A percentile compares a stretch with the other conserved stretches of the same genome.
Evolutionary conservation across 2,888 invertebrate genomes (phyloP).

Genomic region (Lobophora halterata): DNA sequence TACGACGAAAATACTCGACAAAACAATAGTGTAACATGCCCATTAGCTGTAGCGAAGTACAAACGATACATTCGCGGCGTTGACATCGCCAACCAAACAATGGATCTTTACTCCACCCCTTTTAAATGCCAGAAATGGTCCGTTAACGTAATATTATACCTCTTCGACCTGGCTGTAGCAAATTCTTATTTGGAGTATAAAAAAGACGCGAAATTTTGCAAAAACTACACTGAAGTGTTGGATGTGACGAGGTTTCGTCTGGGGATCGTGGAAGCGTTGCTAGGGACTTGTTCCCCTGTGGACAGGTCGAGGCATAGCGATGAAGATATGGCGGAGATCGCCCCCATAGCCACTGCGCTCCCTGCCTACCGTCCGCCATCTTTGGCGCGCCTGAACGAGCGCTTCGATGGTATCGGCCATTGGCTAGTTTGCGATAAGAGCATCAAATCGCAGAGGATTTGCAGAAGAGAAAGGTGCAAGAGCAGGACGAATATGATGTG

Average conservation of each 20-base stretch:
- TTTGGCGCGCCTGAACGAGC: conserved; percentile 20
- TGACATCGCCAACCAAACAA: conserved; percentile 34
- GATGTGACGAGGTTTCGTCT: conserved; percentile 29
- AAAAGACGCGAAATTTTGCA: conserved; percentile 10
- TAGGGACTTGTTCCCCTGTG: conserved; percentile 6
- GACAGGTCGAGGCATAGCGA: not conserved
- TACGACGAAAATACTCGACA: conserved; percentile 8
- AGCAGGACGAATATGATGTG: conserved; percentile 31
- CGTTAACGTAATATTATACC: conserved; percentile 34
- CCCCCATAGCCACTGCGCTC: not conserved
- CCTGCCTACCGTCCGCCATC: conserved; percentile 22
- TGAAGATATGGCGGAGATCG: not conserved
- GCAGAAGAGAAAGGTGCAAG: conserved; percentile 20
- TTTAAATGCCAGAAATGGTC: conserved; percentile 41
- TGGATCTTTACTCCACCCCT: conserved; percentile 37
- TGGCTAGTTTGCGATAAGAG: conserved; percentile 30
- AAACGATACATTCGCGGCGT: conserved; percentile 41
- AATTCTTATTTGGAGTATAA: conserved; percentile 22
- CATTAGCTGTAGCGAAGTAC: conserved; percentile 32
- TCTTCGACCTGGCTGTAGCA: conserved; percentile 21
- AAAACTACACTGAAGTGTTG: conserved; percentile 20
- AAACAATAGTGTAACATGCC: conserved; percentile 32
- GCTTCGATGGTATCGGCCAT: conserved; percentile 30
- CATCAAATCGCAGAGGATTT: conserved; percentile 22
- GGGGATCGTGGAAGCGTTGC: conserved; percentile 24